A percentile compares a stretch with the other conserved stretches of the same genome.
These are phyloP conservation scores for Listrodromus nycthemerus DNA, from an alignment of 2,888 invertebrate species.

Conservation along the genomic window DNA sequence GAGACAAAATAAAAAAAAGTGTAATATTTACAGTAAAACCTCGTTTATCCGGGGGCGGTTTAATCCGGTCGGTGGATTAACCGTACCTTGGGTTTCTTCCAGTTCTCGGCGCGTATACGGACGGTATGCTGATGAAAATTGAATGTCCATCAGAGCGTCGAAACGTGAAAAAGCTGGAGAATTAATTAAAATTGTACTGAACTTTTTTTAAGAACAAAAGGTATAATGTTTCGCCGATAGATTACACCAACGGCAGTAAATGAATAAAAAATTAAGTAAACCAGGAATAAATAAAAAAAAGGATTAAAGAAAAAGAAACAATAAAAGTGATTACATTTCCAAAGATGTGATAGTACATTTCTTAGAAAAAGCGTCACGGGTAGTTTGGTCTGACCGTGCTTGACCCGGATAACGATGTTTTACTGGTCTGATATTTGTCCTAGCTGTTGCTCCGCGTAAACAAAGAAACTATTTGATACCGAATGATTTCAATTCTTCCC, in stretches of 20 bases:
- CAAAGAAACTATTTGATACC: neutral
- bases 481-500: neutral
- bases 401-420: too few species aligned
- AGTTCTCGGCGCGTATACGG: too few species aligned
- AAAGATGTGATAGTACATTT: neutral
- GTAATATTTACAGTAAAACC: neutral
- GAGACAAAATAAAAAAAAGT: neutral
- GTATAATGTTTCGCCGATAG: too few species aligned
- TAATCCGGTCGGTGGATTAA: too few species aligned
- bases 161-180: neutral
- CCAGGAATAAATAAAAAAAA: too few species aligned
- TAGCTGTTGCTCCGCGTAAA: neutral
- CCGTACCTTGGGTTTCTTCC: too few species aligned
- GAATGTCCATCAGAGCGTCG: too few species aligned
- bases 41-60: neutral
- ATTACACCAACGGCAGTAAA: too few species aligned
- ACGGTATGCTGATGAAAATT: too few species aligned
- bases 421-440: neutral
- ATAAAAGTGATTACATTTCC: neutral
- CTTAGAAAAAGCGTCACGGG: too few species aligned
- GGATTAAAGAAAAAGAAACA: neutral
- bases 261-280: too few species aligned
- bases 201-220: neutral
- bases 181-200: neutral
- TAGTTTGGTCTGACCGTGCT: too few species aligned